phyloP scores from a whole-genome alignment of 2,113 vertebrate species.

The Protobothrops flavoviridis region DNA sequence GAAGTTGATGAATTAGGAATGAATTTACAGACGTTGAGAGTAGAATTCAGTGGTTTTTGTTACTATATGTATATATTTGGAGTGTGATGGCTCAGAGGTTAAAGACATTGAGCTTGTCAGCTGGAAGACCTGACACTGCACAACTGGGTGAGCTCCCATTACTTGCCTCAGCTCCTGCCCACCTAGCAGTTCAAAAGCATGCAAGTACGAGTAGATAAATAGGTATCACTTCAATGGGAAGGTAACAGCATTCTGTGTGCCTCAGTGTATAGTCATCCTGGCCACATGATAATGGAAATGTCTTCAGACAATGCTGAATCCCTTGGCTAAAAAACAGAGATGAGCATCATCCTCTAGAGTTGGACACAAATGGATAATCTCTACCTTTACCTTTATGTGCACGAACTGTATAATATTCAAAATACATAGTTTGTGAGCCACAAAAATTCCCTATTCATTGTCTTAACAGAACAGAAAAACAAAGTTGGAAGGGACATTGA shows the following conservation, averaged over 20 bases:
- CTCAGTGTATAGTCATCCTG: too few relatives aligned
- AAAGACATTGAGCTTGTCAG: too few relatives aligned
- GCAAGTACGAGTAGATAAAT: too few relatives aligned
- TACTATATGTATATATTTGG: not conserved
- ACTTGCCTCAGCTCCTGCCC: too few relatives aligned
- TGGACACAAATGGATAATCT: not conserved
- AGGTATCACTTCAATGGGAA: too few relatives aligned
- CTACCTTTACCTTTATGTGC: not conserved
- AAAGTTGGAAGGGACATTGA: too few relatives aligned
- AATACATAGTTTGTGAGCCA: constrained; percentile 1
- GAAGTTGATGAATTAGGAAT: not conserved
- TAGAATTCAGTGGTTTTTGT: not conserved
- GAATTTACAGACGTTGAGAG: not conserved
- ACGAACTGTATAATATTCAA: not conserved
- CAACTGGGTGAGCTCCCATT: too few relatives aligned
- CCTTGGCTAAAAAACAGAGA: not conserved
- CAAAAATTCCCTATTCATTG: not conserved
- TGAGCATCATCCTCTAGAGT: not conserved
- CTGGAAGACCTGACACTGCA: not conserved
- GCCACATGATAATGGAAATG: too few relatives aligned
- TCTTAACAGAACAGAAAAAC: too few relatives aligned
- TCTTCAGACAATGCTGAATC: too few relatives aligned
- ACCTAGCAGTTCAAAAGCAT: too few relatives aligned
- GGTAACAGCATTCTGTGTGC: too few relatives aligned
- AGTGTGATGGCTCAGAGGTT: not conserved